These are phyloP conservation scores for Tridacna gigas DNA, from an alignment of 2,888 invertebrate species.

Conservation along the genomic window DNA sequence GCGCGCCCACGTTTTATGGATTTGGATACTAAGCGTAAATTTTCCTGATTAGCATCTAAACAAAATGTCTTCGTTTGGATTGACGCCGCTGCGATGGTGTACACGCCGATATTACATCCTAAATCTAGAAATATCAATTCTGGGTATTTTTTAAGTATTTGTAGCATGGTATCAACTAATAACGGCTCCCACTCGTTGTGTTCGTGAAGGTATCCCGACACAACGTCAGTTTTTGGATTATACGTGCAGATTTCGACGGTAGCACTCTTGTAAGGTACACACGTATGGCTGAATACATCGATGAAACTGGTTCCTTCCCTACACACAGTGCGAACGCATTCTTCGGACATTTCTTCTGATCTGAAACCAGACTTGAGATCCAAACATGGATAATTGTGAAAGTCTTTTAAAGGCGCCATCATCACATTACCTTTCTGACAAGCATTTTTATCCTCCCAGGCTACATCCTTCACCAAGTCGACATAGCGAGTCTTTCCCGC, in stretches of 20 bases:
- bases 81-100: slow-evolving; percentile 5
- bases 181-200: background rate
- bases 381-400: too few species aligned
- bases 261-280: too few species aligned
- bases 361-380: too few species aligned
- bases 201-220: background rate
- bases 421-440: too few species aligned
- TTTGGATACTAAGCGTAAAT: slow-evolving; percentile 3
- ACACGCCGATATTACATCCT: slow-evolving; percentile 1
- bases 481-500: too few species aligned
- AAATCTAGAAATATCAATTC: background rate
- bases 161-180: background rate
- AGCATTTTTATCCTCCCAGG: too few species aligned
- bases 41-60: background rate
- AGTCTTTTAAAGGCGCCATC: too few species aligned
- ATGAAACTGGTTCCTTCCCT: too few species aligned
- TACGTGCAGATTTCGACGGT: background rate
- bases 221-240: background rate
- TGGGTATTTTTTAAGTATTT: background rate
- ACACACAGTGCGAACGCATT: too few species aligned
- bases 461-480: too few species aligned
- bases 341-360: too few species aligned
- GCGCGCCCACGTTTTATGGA: background rate
- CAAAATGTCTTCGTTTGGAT: background rate
- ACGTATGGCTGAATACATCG: too few species aligned